These are phyloP conservation scores for Acropternis orthonyx DNA, from an alignment of 2,797 vertebrate genomes.

Conservation along the genomic window DNA sequence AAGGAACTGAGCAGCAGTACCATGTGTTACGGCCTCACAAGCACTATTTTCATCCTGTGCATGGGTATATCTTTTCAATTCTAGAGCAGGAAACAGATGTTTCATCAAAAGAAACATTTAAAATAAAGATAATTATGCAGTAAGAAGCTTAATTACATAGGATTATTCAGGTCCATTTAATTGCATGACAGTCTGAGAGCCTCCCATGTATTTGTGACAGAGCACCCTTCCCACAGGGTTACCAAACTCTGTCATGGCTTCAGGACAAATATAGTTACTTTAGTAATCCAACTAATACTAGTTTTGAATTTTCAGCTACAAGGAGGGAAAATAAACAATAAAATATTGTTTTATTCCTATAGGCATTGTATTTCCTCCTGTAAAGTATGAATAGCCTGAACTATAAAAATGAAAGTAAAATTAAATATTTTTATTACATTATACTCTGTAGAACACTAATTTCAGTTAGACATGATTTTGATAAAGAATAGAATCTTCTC, in stretches of 20 bases:
- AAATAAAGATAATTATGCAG: conserved; percentile 83
- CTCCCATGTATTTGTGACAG: conserved; percentile 69
- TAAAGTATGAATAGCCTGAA: conserved; percentile 39
- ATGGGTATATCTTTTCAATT: conserved; percentile 76
- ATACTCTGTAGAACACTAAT: conserved; percentile 7
- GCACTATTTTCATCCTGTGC: conserved; percentile 62
- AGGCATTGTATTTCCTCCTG: conserved; percentile 6
- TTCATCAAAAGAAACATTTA: conserved; percentile 82
- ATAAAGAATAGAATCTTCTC: not conserved
- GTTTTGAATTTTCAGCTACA: conserved; percentile 63
- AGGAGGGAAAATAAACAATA: conserved; percentile 51
- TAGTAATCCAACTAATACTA: conserved; percentile 62
- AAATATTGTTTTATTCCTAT: conserved; percentile 29
- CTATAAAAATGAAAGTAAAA: conserved; percentile 27
- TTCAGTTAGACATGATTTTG: not conserved
- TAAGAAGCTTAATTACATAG: conserved; percentile 82
- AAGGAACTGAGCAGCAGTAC: conserved; percentile 65
- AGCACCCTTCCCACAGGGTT: conserved; percentile 60
- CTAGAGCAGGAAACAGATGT: conserved; percentile 80
- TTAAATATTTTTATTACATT: not conserved
- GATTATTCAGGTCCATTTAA: conserved; percentile 83
- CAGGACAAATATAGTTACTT: conserved; percentile 61
- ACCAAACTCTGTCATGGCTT: conserved; percentile 56
- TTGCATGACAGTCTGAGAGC: conserved; percentile 76
- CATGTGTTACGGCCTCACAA: conserved; percentile 59